Conservation (phyloP, 2,888 invertebrate species). For the Tribolium freemani region DNA sequence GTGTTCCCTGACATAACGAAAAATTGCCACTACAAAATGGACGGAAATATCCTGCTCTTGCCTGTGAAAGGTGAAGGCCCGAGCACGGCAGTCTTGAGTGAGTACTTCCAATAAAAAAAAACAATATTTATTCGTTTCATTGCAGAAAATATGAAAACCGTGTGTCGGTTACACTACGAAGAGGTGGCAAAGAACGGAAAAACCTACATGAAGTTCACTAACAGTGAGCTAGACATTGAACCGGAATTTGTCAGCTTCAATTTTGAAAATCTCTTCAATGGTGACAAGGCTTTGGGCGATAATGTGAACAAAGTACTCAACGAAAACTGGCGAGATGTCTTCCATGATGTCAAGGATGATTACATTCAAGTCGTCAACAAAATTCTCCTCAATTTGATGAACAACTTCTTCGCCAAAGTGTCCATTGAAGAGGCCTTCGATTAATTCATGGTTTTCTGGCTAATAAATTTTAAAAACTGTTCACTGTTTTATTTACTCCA, state of each 20-base stretch:
- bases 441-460: not conserved
- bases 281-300: slow-evolving; percentile 56
- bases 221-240: slow-evolving; percentile 73
- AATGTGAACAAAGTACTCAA: slow-evolving; percentile 16
- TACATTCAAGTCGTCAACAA: not conserved
- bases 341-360: slow-evolving; percentile 6
- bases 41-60: slow-evolving; percentile 1
- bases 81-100: not conserved
- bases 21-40: not conserved
- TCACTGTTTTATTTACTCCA: not conserved
- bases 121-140: not conserved
- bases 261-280: slow-evolving; percentile 60
- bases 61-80: not conserved
- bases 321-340: slow-evolving; percentile 37
- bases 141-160: not conserved
- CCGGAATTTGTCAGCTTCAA: slow-evolving; percentile 45
- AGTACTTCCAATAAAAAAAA: not conserved
- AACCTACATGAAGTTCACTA: slow-evolving; percentile 74
- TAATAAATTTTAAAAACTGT: not conserved
- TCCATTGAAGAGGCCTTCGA: slow-evolving; percentile 7
- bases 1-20: not conserved
- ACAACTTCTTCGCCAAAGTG: slow-evolving; percentile 2
- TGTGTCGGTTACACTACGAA: slow-evolving; percentile 54
- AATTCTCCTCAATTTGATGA: not conserved
- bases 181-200: slow-evolving; percentile 73